Percentiles rank a stretch among this genome's conserved stretches.
Conservation (phyloP, 2,113 vertebrate genomes). For the Leuciscus idus region DNA sequence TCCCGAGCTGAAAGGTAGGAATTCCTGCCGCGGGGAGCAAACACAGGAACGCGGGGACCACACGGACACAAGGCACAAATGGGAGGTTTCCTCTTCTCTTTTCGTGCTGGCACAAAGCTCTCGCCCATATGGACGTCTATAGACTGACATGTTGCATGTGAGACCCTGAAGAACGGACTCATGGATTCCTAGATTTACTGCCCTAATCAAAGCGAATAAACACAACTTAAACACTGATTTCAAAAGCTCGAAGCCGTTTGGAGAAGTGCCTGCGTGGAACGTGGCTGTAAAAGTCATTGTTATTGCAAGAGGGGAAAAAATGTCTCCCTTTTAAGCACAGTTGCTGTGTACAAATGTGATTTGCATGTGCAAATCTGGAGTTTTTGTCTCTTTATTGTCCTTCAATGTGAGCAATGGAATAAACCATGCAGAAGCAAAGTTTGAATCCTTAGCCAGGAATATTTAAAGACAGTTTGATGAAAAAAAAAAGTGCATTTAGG, state of each 20-base stretch:
- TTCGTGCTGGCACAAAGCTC: constrained; percentile 20
- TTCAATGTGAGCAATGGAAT: neutral
- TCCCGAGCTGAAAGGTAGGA: constrained; percentile 81
- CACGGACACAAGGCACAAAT: constrained; percentile 55
- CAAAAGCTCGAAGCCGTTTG: constrained; percentile 1
- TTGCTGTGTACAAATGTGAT: neutral
- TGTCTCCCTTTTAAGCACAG: neutral
- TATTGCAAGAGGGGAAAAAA: neutral
- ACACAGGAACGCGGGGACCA: constrained; percentile 54
- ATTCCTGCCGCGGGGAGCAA: constrained; percentile 89
- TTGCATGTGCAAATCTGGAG: constrained; percentile 2
- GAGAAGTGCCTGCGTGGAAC: constrained; percentile 13
- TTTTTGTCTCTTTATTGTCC: neutral
- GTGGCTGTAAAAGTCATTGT: constrained; percentile 38
- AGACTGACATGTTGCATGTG: neutral
- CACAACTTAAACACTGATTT: neutral
- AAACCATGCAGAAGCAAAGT: neutral
- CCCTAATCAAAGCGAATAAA: constrained; percentile 27
- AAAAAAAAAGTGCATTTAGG: neutral
- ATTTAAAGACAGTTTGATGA: neutral
- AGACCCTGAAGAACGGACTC: neutral
- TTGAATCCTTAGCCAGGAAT: neutral
- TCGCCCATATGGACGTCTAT: constrained; percentile 29
- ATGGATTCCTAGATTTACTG: constrained; percentile 20
- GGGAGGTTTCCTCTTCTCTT: constrained; percentile 58